Conservation (phyloP, 2,113 vertebrate species). For the Prunella fulvescens region DNA sequence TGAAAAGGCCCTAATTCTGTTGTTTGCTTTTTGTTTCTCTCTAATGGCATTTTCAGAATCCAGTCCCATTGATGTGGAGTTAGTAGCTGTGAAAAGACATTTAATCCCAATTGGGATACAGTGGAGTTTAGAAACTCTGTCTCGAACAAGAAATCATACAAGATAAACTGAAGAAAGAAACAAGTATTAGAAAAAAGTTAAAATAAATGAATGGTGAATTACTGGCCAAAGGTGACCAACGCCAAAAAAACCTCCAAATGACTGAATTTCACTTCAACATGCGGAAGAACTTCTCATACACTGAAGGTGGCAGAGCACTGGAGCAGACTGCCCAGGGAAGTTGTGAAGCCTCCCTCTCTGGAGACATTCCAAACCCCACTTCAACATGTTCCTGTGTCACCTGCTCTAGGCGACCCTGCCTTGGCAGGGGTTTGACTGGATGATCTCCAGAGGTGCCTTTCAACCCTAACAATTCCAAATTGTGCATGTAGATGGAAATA, state of each 20-base stretch:
- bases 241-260: fast-evolving
- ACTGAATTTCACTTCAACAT: neutral
- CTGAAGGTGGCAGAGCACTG: neutral
- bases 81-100: neutral
- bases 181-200: neutral
- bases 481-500: neutral
- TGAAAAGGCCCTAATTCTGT: neutral
- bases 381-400: neutral
- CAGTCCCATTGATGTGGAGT: neutral
- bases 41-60: neutral
- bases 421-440: neutral
- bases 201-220: neutral
- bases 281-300: neutral
- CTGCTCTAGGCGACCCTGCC: neutral
- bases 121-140: neutral
- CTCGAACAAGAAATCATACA: neutral
- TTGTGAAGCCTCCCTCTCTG: neutral
- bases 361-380: neutral
- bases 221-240: neutral
- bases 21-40: neutral
- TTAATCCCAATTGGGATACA: neutral
- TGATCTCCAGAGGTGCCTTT: neutral
- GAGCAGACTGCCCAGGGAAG: neutral
- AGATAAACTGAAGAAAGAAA: neutral
- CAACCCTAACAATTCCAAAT: neutral